Base-by-base conservation (phyloP, 1,140 invertebrate genomes). In the Acromyrmex echinatior region DNA sequence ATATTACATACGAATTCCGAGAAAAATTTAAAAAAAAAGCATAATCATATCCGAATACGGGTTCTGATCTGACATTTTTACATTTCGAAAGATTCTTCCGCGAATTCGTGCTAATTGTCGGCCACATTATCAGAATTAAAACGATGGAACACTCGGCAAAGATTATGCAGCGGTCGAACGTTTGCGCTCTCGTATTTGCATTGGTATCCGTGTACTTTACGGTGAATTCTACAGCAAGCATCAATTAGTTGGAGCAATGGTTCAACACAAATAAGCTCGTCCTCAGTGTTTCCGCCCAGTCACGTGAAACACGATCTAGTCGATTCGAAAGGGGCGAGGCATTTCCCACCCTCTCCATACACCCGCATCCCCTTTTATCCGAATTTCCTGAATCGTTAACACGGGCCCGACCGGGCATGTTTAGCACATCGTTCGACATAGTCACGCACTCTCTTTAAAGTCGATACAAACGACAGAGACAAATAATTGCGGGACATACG, bases 181-280 rank as follows among this genome's bases (percentile, higher is more conserved):
- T 76, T 62, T 49, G 80, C 45, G 14, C 10, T 35, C n/a, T 74
- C 18, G n/a, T 74, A 45, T 89, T 79, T 74, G 73, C 28, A 35
- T 25, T 66, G 1, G 49, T 56, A 45, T 58, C 18, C 28, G 21
- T 80, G 84, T 60, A 76, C 53, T 74, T 62, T 31, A 70, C 71
- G 65, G 65, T 84, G 70, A 62, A 68, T 91, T 60, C 35, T 68
- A 25, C 87, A 87, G 78, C 74, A 66, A 74, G 60, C 87, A 88
- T 88, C 90, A 91, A 91, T 91, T 91, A 91, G 56, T 79, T 56
- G 16, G 60, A 68, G 21, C 65, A 90, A 76, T 51, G 28, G 56
- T 45, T 68, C 63, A 70, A 86, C 78, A 76, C 28, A 88, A 80
- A 77, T 77, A 90, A 86, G 56, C 77, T 77, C 77, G 76, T 53